Evolutionary conservation across 2,888 invertebrate species (phyloP), one percentile per base, ranked within the genome.

Genomic region (Drosophila hamatofila): DNA sequence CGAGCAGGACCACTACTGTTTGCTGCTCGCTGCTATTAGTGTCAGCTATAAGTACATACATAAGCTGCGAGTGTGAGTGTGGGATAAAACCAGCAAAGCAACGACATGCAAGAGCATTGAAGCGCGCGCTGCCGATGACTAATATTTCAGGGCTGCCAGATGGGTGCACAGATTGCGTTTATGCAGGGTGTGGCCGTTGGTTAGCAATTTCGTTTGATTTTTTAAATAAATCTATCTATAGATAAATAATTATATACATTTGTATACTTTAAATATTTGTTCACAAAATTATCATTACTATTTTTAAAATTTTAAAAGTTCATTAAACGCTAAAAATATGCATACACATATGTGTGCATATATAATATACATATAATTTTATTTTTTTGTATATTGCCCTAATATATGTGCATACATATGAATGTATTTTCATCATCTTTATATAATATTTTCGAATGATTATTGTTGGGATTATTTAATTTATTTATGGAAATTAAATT

Each of bases 111-210:
- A 75, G 65, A 69, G 79, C 72, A 78, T 62, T 75, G 69, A 72
- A 78, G 78, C 78, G 78, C 74, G 74, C 78, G 56, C 55, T 66
- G 63, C 11, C 72, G 78, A 75, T 79, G 78, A 79, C 78, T 79
- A 79, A 79, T 72, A 70, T 70, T 67, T 69, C 58, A 78, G 75
- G 72, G 78, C 72, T 78, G 79, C 78, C 78, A 78, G 68, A 78
- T 62, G 52, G 61, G 23, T 54, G 48, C 25, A 51, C 57, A 66
- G 37, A 66, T 61, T 63, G 48, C 49, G 30, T 6, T 21, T 37
- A 27, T 55, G 68, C 69, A 57, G 79, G 78, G 78, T 78, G 78
- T 69, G 78, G 79, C 69, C 60, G 66, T 68, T 62, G 57, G 39
- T 41, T 46, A 58, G 64, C 39, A 16, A 65, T 44, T 33, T 57